A percentile compares a stretch with the other conserved stretches of the same genome.
phyloP scores from a whole-genome alignment of 37 sponge, comb jelly and placozoan species.

The Hormiphora californensis region DNA sequence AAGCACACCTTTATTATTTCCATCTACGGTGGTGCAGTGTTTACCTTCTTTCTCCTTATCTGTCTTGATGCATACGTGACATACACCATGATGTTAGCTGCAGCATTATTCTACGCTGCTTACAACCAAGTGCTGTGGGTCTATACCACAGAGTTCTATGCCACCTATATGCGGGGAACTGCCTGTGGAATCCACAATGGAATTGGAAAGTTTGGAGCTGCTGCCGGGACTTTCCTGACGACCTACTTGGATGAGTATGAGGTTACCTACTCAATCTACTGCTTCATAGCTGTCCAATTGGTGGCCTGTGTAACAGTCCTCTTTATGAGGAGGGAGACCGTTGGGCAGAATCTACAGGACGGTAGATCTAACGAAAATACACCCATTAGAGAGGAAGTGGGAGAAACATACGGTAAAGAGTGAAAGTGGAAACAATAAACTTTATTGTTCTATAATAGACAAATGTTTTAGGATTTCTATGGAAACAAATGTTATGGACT shows the following conservation, averaged over 20 bases:
- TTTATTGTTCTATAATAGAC: too few species aligned
- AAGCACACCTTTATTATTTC: not conserved
- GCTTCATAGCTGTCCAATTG: not conserved
- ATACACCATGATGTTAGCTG: not conserved
- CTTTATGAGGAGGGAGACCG: conserved; percentile 29
- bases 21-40: conserved; percentile 7
- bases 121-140: conserved; percentile 43
- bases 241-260: not conserved
- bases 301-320: conserved; percentile 13
- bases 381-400: too few species aligned
- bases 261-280: not conserved
- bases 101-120: not conserved
- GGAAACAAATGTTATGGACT: too few species aligned
- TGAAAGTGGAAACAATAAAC: too few species aligned
- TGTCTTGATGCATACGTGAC: not conserved
- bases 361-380: too few species aligned
- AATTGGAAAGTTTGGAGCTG: conserved; percentile 40
- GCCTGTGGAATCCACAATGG: conserved; percentile 38
- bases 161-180: conserved; percentile 46
- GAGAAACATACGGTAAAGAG: too few species aligned
- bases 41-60: conserved; percentile 21
- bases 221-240: conserved; percentile 27
- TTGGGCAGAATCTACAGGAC: not conserved
- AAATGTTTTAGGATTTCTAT: too few species aligned
- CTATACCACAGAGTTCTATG: conserved; percentile 45